Evolutionary conservation across 1,140 invertebrate genomes (phyloP).

Genomic region (Tyrophagus putrescentiae): DNA sequence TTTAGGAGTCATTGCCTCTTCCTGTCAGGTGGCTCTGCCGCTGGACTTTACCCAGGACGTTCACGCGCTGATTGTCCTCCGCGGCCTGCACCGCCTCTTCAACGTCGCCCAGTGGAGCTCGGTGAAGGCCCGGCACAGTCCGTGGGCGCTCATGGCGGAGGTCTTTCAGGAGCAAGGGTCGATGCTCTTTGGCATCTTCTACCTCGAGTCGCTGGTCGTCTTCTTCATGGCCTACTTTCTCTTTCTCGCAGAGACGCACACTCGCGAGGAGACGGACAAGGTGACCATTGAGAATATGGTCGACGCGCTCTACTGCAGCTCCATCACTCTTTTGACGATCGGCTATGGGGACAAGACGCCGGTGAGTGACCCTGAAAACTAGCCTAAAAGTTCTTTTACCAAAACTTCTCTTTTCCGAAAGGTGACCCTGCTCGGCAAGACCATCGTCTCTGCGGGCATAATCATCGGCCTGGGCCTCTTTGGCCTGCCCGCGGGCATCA

Average conservation of each 20-base stretch:
- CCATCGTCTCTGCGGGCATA: neutral
- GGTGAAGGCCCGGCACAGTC: constrained; percentile 2
- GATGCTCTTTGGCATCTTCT: constrained; percentile 6
- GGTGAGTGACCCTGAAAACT: neutral
- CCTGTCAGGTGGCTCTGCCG: neutral
- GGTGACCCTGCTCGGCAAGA: constrained; percentile 1
- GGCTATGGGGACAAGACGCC: constrained; percentile 14
- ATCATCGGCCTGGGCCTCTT: constrained; percentile 7
- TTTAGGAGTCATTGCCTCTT: neutral
- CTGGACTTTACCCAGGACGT: constrained; percentile 9
- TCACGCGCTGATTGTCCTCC: constrained; percentile 8
- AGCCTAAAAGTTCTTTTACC: neutral
- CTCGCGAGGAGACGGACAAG: neutral
- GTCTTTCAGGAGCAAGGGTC: constrained; percentile 4
- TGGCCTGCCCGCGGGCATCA: constrained; percentile 10
- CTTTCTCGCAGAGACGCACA: constrained; percentile 5
- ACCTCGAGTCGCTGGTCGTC: neutral
- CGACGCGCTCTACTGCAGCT: neutral
- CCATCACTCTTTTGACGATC: constrained; percentile 16
- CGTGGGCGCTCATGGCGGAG: neutral
- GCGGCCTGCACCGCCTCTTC: constrained; percentile 9
- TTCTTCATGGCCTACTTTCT: neutral
- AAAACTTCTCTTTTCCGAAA: neutral
- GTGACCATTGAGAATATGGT: neutral
- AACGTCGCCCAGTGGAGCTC: neutral